phyloP scores from a whole-genome alignment of 2,797 vertebrate genomes.

The Phoebastria nigripes region DNA sequence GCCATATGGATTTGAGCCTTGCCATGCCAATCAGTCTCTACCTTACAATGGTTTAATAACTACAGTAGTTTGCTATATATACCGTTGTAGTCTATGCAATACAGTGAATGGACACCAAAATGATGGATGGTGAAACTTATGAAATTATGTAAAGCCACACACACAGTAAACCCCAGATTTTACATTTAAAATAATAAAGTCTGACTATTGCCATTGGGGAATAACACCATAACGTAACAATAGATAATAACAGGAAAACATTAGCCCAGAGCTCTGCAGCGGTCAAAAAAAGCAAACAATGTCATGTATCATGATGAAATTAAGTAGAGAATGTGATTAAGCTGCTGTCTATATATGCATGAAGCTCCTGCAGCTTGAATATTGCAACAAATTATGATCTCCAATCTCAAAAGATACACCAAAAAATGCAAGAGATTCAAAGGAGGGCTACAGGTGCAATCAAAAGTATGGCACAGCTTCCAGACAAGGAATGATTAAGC shows the following conservation, averaged over 20 bases:
- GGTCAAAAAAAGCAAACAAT: not conserved
- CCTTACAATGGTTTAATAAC: not conserved
- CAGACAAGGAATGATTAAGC: not conserved
- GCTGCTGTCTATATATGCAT: not conserved
- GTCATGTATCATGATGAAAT: not conserved
- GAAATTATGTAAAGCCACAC: not conserved
- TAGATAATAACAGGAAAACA: not conserved
- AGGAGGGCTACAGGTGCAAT: not conserved
- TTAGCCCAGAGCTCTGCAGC: not conserved
- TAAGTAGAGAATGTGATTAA: not conserved
- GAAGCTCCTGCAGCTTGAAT: not conserved
- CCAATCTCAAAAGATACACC: not conserved
- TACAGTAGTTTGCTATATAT: not conserved
- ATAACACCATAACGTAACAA: not conserved
- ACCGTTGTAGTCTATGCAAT: not conserved
- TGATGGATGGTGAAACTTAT: not conserved
- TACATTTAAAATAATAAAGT: not conserved
- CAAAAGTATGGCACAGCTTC: not conserved
- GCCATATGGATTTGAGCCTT: not conserved
- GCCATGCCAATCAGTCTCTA: not conserved
- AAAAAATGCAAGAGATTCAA: not conserved
- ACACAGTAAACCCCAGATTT: not conserved
- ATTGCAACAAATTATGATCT: not conserved
- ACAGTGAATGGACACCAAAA: not conserved
- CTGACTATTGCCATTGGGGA: not conserved